These are phyloP conservation scores for Zophobas morio DNA, from an alignment of 1,140 invertebrate species.

Conservation along the genomic window DNA sequence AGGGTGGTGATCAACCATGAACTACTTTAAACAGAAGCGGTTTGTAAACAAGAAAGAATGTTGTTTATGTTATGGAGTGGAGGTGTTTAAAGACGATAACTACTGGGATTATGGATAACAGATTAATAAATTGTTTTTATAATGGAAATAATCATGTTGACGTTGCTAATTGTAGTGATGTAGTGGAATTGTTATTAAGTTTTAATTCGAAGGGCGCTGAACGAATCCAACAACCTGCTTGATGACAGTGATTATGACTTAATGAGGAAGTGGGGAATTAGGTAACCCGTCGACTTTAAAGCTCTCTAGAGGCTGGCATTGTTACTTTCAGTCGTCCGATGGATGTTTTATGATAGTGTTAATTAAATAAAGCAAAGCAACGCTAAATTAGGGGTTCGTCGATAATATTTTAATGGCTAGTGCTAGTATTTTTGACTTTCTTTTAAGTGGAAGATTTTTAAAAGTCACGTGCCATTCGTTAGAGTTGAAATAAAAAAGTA, in stretches of 20 bases:
- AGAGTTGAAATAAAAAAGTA: too few relatives aligned
- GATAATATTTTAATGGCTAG: too few relatives aligned
- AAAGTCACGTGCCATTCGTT: too few relatives aligned
- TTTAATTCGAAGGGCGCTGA: slow-evolving; percentile 48
- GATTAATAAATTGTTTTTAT: slow-evolving; percentile 6
- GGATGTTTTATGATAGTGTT: too few relatives aligned
- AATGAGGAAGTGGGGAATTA: slow-evolving; percentile 64
- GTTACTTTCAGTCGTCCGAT: background rate
- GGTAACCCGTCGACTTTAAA: slow-evolving; percentile 52
- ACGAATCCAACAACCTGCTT: slow-evolving; percentile 48
- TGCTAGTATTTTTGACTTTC: too few relatives aligned
- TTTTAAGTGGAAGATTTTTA: too few relatives aligned
- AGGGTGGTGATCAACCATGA: slow-evolving; percentile 17
- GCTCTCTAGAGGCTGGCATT: slow-evolving; percentile 8
- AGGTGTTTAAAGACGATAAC: slow-evolving; percentile 5
- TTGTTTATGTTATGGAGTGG: slow-evolving; percentile 14
- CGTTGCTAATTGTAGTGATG: background rate
- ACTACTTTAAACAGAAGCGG: slow-evolving; percentile 21
- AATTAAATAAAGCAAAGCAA: too few relatives aligned
- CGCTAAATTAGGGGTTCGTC: too few relatives aligned
- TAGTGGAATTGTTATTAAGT: slow-evolving; percentile 22
- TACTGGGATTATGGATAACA: background rate
- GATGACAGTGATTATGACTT: slow-evolving; percentile 54
- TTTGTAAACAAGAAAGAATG: slow-evolving; percentile 34
- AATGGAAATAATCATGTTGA: slow-evolving; percentile 7